Base-by-base conservation (phyloP, 2,113 vertebrate species). In the Machaerirhynchus nigripectus region DNA sequence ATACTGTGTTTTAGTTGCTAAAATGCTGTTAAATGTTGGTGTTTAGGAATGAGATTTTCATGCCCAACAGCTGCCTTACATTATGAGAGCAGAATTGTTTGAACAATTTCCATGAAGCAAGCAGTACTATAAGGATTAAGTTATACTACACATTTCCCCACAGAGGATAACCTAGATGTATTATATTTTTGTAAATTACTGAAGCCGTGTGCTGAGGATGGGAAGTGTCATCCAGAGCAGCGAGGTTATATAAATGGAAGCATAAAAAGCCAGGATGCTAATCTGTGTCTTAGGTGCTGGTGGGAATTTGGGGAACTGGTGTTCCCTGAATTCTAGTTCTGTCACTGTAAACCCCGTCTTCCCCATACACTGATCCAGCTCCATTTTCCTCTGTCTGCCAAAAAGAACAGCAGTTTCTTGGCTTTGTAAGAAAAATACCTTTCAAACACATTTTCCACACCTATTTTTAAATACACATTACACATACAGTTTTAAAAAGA, bases 291-390 rank as follows among this genome's bases (percentile, higher is more conserved):
- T 28, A 8, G 4, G 4, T 1, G 3, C 44, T 67, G 19, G 3
- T 28, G 17, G 14, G 23, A 75, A 46, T 10, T 1, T 11, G 15
- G 14, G 14, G 46, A 94, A 64, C 6, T 0, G 0, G 10, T 67
- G 21, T 11, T 42, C 27, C 15, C 3, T 26, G 19, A 39, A 42
- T 42, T 74, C 33, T 65, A 27, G 3, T 88, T 70, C 47, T 61
- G 6, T 12, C n/a, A 18, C 42, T 35, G 27, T 7, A 39, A 28
- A 67, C 5, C 2, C 21, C 39, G 16, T 12, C 12, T 57, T 35
- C 30, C 42, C 37, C 47, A 31, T 18, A 27, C 8, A 20, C 10
- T 18, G 15, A 9, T 18, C 61, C 37, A 27, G 13, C 15, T 49
- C 13, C 9, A 1, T 30, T 84, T 71, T 30, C 18, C 7, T 53